phyloP scores from a whole-genome alignment of 2,888 invertebrate genomes.

The Ichneumoninae sp. region DNA sequence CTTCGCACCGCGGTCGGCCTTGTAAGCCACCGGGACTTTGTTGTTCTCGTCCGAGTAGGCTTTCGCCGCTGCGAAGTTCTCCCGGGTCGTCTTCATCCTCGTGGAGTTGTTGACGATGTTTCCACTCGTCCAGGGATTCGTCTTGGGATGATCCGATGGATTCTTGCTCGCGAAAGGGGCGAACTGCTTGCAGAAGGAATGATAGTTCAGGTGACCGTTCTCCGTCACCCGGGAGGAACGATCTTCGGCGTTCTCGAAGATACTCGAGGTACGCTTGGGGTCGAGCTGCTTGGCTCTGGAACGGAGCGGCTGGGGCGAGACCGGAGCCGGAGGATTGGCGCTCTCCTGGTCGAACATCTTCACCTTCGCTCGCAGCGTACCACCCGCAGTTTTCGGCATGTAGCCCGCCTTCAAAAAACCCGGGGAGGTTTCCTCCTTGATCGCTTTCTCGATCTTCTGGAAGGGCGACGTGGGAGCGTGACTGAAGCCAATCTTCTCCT shows the following conservation, averaged over 20 bases:
- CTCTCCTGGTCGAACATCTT: slow-evolving; percentile 75
- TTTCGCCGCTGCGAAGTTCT: background rate
- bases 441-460: slow-evolving; percentile 75
- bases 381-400: slow-evolving; percentile 70
- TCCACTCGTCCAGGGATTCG: slow-evolving; percentile 50
- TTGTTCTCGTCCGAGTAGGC: slow-evolving; percentile 20
- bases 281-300: slow-evolving; percentile 66
- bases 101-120: slow-evolving; percentile 8
- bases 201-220: slow-evolving; percentile 75
- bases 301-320: slow-evolving; percentile 38
- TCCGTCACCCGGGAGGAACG: slow-evolving; percentile 66
- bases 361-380: slow-evolving; percentile 75
- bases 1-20: slow-evolving; percentile 18
- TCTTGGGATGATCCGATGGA: slow-evolving; percentile 60
- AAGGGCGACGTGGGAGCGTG: slow-evolving; percentile 82
- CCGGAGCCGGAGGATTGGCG: background rate
- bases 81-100: background rate
- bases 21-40: slow-evolving; percentile 47
- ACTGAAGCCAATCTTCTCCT: slow-evolving; percentile 73
- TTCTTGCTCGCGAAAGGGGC: slow-evolving; percentile 65
- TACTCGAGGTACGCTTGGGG: slow-evolving; percentile 18
- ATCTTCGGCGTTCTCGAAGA: slow-evolving; percentile 45
- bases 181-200: slow-evolving; percentile 78
- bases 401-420: slow-evolving; percentile 72
- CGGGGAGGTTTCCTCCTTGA: slow-evolving; percentile 46